Conservation (phyloP, 2,888 invertebrate species). For the Monoplex corrugatus region DNA sequence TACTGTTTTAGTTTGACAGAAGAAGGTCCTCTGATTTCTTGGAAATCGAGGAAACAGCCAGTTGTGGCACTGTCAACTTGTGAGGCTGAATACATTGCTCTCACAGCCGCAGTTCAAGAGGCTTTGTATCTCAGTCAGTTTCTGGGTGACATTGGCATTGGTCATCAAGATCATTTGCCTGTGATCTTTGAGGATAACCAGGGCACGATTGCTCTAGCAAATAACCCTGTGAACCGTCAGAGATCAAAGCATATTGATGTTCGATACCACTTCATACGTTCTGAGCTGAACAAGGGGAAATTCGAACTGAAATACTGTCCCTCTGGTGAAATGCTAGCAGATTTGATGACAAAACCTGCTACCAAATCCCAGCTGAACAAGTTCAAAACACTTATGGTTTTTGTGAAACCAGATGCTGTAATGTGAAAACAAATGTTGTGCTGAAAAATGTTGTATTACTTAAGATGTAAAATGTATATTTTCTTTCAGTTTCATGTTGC, state of each 20-base stretch:
- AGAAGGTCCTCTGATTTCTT: slow-evolving; percentile 48
- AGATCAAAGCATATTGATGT: slow-evolving; percentile 34
- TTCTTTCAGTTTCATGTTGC: too few relatives aligned
- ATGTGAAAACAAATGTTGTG: too few relatives aligned
- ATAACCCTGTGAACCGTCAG: slow-evolving; percentile 37
- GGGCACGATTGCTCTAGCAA: slow-evolving; percentile 51
- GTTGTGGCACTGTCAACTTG: slow-evolving; percentile 60
- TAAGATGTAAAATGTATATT: too few relatives aligned
- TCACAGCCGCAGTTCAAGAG: slow-evolving; percentile 61
- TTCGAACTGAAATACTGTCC: background rate
- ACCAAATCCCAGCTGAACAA: background rate
- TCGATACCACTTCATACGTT: background rate
- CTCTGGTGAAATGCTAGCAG: background rate
- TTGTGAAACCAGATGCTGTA: too few relatives aligned
- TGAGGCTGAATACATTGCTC: slow-evolving; percentile 66
- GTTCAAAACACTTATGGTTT: too few relatives aligned
- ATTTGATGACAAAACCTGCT: slow-evolving; percentile 43
- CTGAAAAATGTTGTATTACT: too few relatives aligned
- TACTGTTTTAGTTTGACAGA: slow-evolving; percentile 47
- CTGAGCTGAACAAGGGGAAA: background rate
- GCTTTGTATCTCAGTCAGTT: slow-evolving; percentile 30
- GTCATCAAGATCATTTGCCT: too few relatives aligned
- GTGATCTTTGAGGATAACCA: slow-evolving; percentile 59
- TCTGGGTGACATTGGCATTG: background rate
- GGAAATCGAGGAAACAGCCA: slow-evolving; percentile 57